Percentiles rank a stretch among this genome's conserved stretches.
Conservation (phyloP, 2,797 vertebrate genomes). For the Neosilurus mollespiculum region DNA sequence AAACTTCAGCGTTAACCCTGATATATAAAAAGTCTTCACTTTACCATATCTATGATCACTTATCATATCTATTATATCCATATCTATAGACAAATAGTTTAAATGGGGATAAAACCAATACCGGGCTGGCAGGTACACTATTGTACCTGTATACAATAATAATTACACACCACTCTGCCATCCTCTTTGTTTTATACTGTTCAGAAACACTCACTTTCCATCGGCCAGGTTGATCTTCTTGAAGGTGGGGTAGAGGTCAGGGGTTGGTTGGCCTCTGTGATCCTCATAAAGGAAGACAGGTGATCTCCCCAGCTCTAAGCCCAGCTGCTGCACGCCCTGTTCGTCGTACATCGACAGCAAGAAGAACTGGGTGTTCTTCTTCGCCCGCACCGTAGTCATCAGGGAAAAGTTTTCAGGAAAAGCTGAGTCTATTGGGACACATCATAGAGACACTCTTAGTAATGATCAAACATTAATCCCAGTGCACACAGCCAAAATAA, state of each 20-base stretch:
- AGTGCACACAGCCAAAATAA: background rate
- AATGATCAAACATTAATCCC: background rate
- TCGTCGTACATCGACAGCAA: conserved; percentile 84
- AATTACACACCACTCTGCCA: background rate
- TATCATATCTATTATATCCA: no score
- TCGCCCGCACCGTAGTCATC: conserved; percentile 80
- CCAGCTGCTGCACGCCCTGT: conserved; percentile 82
- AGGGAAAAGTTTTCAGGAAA: conserved; percentile 88
- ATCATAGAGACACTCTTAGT: background rate
- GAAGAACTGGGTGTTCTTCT: conserved; percentile 77
- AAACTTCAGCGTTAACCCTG: background rate
- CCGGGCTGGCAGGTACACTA: background rate
- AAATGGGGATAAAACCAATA: background rate
- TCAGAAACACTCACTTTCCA: conserved; percentile 79
- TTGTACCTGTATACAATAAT: background rate
- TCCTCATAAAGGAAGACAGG: conserved; percentile 83
- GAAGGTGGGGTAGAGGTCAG: conserved; percentile 80
- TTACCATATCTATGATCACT: no score
- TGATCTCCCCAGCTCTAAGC: conserved; percentile 80
- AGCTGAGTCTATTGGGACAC: conserved; percentile 60
- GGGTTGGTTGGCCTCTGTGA: conserved; percentile 74
- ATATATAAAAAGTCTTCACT: background rate
- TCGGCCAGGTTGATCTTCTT: conserved; percentile 82
- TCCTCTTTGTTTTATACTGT: background rate
- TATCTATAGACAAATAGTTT: background rate